Evolutionary conservation across 2,888 invertebrate species (phyloP).

Genomic region (Ceriagrion tenellum): DNA sequence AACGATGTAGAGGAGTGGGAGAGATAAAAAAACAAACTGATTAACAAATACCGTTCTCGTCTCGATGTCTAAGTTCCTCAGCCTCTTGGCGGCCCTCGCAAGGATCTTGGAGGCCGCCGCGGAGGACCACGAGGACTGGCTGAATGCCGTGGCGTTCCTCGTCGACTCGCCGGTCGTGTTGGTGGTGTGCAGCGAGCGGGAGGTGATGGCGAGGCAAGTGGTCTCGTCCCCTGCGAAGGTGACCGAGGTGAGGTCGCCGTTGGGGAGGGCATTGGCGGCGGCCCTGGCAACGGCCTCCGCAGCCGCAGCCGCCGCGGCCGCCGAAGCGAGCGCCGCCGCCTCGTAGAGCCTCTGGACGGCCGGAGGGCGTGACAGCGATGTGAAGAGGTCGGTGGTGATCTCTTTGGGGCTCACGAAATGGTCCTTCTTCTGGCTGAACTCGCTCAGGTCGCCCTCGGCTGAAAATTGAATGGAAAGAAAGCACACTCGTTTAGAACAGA

Average conservation of each 20-base stretch:
- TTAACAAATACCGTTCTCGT: slow-evolving; percentile 88
- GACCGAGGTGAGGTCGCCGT: slow-evolving; percentile 37
- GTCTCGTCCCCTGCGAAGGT: slow-evolving; percentile 20
- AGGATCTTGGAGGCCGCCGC: slow-evolving; percentile 90
- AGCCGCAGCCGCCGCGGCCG: slow-evolving; percentile 83
- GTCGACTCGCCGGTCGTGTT: slow-evolving; percentile 71
- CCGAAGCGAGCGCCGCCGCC: slow-evolving; percentile 84
- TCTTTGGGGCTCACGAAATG: slow-evolving; percentile 87
- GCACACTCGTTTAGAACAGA: too few species aligned
- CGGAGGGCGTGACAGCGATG: slow-evolving; percentile 85
- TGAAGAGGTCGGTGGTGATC: slow-evolving; percentile 87
- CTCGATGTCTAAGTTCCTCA: slow-evolving; percentile 91
- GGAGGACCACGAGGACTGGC: slow-evolving; percentile 87
- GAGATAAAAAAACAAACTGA: not conserved
- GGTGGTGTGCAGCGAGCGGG: slow-evolving; percentile 69
- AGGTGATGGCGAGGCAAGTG: not conserved
- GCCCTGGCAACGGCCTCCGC: slow-evolving; percentile 70
- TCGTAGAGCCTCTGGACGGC: slow-evolving; percentile 89
- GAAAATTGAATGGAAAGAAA: slow-evolving; percentile 76
- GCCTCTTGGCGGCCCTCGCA: slow-evolving; percentile 84
- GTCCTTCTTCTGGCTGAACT: slow-evolving; percentile 89
- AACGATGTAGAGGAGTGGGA: not conserved
- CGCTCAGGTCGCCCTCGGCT: slow-evolving; percentile 95
- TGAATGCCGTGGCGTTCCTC: slow-evolving; percentile 82
- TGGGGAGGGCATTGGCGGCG: slow-evolving; percentile 34